Conservation (phyloP, 2,113 vertebrate genomes). For the Indri indri region DNA sequence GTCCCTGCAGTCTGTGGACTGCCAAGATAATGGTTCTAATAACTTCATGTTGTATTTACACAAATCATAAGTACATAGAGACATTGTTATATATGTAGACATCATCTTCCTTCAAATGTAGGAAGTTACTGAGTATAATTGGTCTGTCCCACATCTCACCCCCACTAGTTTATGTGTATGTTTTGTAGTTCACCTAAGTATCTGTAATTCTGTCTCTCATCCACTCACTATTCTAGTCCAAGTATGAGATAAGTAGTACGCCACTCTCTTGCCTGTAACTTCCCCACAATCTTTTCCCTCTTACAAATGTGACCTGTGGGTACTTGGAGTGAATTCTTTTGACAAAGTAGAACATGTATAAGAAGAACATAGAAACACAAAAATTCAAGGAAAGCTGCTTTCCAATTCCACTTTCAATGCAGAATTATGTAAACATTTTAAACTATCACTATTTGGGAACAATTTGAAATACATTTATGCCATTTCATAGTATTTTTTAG, state of each 20-base stretch:
- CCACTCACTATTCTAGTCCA: accelerated
- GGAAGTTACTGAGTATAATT: not conserved
- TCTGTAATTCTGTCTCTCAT: not conserved
- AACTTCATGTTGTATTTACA: not conserved
- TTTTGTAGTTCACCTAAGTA: not conserved
- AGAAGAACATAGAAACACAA: not conserved
- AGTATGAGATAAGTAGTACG: not conserved
- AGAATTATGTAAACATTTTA: not conserved
- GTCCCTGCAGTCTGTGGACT: not conserved
- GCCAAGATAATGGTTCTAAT: not conserved
- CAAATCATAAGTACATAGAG: not conserved
- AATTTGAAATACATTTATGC: not conserved
- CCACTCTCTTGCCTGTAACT: not conserved
- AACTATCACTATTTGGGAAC: not conserved
- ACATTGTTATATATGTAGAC: not conserved
- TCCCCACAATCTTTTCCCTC: not conserved
- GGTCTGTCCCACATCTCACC: not conserved
- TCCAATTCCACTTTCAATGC: not conserved
- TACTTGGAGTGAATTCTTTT: not conserved
- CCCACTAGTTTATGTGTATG: not conserved
- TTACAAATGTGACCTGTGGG: not conserved
- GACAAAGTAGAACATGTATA: not conserved
- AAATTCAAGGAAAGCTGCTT: not conserved
- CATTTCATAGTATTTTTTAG: not conserved
- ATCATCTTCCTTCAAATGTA: not conserved